phyloP scores from a whole-genome alignment of 2,797 vertebrate genomes.

The Potorous gilbertii region DNA sequence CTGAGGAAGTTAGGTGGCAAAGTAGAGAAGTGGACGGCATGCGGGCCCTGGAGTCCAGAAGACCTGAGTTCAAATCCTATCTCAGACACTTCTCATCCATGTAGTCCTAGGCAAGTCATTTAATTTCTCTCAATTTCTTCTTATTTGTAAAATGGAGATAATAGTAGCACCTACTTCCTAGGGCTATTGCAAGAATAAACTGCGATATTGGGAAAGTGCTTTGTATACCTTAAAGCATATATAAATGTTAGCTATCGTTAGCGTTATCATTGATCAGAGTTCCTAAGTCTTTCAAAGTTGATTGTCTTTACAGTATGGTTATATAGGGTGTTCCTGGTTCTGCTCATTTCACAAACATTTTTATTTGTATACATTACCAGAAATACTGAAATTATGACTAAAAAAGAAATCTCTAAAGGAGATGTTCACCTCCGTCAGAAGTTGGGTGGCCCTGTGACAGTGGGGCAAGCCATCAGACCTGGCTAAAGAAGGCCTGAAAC shows the following conservation, averaged over 20 bases:
- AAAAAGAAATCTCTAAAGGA: neutral
- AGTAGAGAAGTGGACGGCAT: too few species aligned
- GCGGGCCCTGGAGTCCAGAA: too few species aligned
- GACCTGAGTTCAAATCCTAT: too few species aligned
- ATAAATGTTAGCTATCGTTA: neutral
- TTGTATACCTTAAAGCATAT: neutral
- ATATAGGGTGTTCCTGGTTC: neutral
- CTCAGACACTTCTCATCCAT: too few species aligned
- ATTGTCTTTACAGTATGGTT: neutral
- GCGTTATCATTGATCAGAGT: neutral
- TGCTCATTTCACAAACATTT: neutral
- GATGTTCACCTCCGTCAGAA: constrained; percentile 33
- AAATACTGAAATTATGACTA: neutral
- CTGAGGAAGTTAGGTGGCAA: too few species aligned
- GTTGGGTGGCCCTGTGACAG: constrained; percentile 18
- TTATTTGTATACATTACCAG: constrained; percentile 57
- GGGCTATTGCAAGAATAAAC: neutral
- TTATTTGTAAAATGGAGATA: neutral
- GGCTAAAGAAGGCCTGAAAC: constrained; percentile 53
- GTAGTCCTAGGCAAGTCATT: too few species aligned
- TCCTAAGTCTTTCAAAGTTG: neutral
- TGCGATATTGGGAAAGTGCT: neutral
- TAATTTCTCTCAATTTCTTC: neutral
- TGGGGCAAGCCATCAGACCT: neutral
- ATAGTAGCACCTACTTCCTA: neutral